Base-by-base conservation (phyloP, 2,888 invertebrate genomes). In the Kryphioiulus occultus region DNA sequence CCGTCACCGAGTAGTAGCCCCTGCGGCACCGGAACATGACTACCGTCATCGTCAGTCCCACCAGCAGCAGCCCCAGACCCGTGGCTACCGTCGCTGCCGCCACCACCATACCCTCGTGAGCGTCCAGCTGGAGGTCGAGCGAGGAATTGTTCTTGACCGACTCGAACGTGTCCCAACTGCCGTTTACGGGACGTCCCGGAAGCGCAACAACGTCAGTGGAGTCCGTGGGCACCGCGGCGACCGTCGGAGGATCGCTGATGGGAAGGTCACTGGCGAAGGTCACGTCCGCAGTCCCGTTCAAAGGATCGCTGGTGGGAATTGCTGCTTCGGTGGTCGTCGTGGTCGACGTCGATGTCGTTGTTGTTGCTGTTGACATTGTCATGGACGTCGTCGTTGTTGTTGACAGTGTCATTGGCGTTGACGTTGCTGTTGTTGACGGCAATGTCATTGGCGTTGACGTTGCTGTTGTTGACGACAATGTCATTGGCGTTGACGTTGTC, bases 21-120 rank as follows among this genome's bases (percentile, higher is more conserved):
- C 87, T 87, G 9, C 89, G 89, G 42, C 88, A 88, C 30, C 89
- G 89, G 39, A 88, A 89, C 9, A 89, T 53, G 15, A 88, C 68
- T 22, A 88, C 88, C 10, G 88, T 86, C n/a, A 89, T 22, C 1
- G 87, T 88, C 26, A 87, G 82, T 4, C 86, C 85, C 44, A 89
- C 84, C 10, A 89, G 68, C 15, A 90, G 35, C 9, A 89, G 84
- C 42, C 89, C 89, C 3, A 87, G 84, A 12, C 88, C 89, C 17
- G 89, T 87, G 9, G 90, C 85, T 32, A 88, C 59, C 15, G 89
- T 87, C 3, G 88, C 86, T 15, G 88, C 88, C 19, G 88, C 88
- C 5, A 89, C 88, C 19, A 88, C 78, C 19, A 44, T 47, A 53
- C 47, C 44, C 26, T 86, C 53, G 15, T 35, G 39, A 7, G 30